A percentile compares a stretch with the other conserved stretches of the same genome.
Evolutionary conservation across 2,797 vertebrate genomes (phyloP).

Genomic region (Girardinus metallicus): DNA sequence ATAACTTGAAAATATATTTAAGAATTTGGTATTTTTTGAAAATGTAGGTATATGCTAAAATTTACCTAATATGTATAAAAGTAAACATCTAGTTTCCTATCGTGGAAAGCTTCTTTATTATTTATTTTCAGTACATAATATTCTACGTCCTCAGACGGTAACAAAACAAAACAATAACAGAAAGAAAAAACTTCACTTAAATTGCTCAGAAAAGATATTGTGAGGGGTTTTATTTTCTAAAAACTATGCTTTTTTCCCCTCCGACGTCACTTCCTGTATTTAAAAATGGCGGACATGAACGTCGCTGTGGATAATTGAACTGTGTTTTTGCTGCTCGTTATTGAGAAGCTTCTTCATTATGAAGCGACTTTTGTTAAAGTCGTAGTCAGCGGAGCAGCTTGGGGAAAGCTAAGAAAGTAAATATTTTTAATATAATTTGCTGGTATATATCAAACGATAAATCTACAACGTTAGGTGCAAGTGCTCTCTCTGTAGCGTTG

Average conservation of each 20-base stretch:
- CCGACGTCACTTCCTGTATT: conserved; percentile 67
- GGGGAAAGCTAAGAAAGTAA: conserved; percentile 24
- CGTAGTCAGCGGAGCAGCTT: conserved; percentile 9
- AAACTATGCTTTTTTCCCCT: fast-evolving
- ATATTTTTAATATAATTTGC: not conserved
- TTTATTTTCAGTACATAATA: not conserved
- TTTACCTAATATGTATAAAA: not conserved
- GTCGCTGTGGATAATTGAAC: not conserved
- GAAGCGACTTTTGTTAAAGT: not conserved
- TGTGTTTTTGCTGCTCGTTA: conserved; percentile 33
- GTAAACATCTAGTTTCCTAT: not conserved
- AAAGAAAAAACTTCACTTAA: not conserved
- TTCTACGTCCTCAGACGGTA: not conserved
- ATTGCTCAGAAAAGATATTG: not conserved
- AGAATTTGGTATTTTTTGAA: not conserved
- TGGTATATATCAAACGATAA: not conserved
- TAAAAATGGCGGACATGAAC: conserved; percentile 73
- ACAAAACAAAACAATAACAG: not conserved
- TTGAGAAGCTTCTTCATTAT: not conserved
- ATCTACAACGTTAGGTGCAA: not conserved
- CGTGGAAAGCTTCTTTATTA: not conserved
- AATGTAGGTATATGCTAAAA: not conserved
- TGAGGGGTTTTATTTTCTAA: not conserved
- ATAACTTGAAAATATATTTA: not conserved
- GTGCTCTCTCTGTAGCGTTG: conserved; percentile 17